These are phyloP conservation scores for silkworm (Bombyx mori) DNA, from an alignment of 1,140 invertebrate genomes.

Conservation along the genomic window DNA sequence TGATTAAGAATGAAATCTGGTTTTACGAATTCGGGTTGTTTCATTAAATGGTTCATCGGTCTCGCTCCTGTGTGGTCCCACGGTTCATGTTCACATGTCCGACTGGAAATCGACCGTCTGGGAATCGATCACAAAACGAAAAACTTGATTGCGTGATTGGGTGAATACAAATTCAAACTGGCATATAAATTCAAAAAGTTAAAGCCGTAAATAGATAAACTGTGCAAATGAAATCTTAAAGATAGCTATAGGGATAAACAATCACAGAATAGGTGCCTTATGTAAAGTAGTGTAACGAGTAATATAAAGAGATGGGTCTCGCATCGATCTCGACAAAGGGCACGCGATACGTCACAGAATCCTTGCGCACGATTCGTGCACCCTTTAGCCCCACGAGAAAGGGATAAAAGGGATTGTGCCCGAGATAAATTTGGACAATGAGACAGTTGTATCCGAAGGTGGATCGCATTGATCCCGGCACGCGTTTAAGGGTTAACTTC, in stretches of 20 bases:
- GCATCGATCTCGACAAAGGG: conserved; percentile 48
- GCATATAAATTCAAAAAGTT: no score
- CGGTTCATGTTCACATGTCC: conserved; percentile 26
- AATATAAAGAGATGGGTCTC: conserved; percentile 16
- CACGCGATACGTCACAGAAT: conserved; percentile 62
- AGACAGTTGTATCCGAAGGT: conserved; percentile 33
- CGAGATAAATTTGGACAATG: conserved; percentile 43
- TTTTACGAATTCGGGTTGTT: conserved; percentile 49
- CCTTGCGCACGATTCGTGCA: conserved; percentile 58
- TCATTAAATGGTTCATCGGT: conserved; percentile 31
- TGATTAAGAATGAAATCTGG: conserved; percentile 67
- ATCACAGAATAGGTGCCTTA: no score
- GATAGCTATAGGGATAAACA: no score
- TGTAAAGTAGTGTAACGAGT: no score
- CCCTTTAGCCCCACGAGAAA: conserved; percentile 43
- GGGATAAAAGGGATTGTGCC: conserved; percentile 47
- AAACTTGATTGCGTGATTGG: conserved; percentile 28
- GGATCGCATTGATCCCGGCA: conserved; percentile 50
- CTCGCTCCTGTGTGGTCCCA: conserved; percentile 52
- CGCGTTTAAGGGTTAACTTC: conserved; percentile 53
- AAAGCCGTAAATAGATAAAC: no score
- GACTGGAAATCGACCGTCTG: conserved; percentile 22
- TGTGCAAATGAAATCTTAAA: no score
- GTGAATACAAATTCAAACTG: no score
- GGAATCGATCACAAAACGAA: conserved; percentile 1